Evolutionary conservation across 2,888 invertebrate species (phyloP).

Genomic region (Phoenoteleia sp.): DNA sequence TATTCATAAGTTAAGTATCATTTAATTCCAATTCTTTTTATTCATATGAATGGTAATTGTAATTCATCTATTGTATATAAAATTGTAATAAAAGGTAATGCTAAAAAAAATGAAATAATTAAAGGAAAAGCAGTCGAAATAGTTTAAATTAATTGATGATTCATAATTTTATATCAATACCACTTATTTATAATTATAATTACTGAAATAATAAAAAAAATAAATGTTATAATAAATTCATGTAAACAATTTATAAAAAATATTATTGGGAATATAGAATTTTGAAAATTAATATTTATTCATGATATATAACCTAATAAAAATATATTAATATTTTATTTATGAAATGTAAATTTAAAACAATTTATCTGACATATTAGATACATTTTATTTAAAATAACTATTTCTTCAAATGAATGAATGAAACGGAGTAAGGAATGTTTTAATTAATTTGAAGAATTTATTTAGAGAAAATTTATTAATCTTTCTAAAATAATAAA

Average conservation of each 20-base stretch:
- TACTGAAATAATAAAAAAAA: conserved; percentile 89
- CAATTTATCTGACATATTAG: conserved; percentile 89
- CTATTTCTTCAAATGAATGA: conserved; percentile 76
- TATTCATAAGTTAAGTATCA: conserved; percentile 91
- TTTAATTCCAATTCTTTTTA: conserved; percentile 90
- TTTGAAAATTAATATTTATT: conserved; percentile 86
- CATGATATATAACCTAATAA: conserved; percentile 87
- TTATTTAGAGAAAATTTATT: conserved; percentile 85
- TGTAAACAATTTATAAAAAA: conserved; percentile 90
- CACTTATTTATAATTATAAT: conserved; percentile 89
- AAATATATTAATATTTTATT: conserved; percentile 89
- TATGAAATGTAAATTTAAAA: conserved; percentile 91
- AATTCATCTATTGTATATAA: conserved; percentile 90
- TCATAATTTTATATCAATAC: conserved; percentile 88
- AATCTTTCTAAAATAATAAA: conserved; percentile 89
- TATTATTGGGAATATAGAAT: conserved; percentile 89
- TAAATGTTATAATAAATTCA: conserved; percentile 89
- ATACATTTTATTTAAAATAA: conserved; percentile 54
- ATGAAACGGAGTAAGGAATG: conserved; percentile 79
- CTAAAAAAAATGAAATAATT: conserved; percentile 89
- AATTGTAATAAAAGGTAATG: conserved; percentile 88
- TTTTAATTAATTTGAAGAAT: conserved; percentile 89
- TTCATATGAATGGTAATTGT: too few relatives aligned
- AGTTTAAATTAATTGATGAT: conserved; percentile 89
- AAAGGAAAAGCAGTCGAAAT: conserved; percentile 90